Evolutionary conservation across 2,888 invertebrate species (phyloP), one percentile per base, ranked within the genome.

Genomic region (Nymphalis urticae): DNA sequence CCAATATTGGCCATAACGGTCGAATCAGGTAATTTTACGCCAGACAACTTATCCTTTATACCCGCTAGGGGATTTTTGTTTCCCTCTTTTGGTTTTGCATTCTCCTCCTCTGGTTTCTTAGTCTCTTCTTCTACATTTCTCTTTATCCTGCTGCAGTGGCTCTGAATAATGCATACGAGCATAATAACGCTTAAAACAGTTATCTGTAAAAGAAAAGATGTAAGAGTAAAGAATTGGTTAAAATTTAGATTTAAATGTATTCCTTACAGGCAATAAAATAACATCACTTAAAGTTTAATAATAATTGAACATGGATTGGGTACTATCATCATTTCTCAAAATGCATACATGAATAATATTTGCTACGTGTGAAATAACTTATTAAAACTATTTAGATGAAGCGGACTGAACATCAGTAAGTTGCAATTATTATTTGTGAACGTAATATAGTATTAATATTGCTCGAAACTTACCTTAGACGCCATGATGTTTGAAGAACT

Each of bases 121-220:
- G 42, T 42, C 13, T 42, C 42, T 42, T 56, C 61, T 16, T 24
- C 47, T 47, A 8, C 48, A 16, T 32, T 4, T 50, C 67, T 62
- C 19, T 10, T 48, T 4, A 42, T 42, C 21, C 58, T 56, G n/a
- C 36, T 36, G 42, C 56, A 67, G 13, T 67, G 50, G 50, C 24
- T 24, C 36, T 62, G 67, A 19, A 67, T 62, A 48, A 67, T 24
- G 50, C 67, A 67, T 50, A 62, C 48, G 3, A 67, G 67, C 67
- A 67, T 6, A 27, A 67, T 17, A n/a, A 50, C 50, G 50, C 50
- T 42, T 42, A 67, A 21, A 47, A 67, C 42, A 42, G 32, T 56
- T 56, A 62, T 42, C 67, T 67, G 62, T 50, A 67, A 65, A 7
- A 60, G 8, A 51, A 13, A 42, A 42, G 10, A 42, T 42, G 10